Evolutionary conservation across 2,797 vertebrate species (phyloP), one percentile per base, ranked within the genome.

Genomic region (Chanos chanos): DNA sequence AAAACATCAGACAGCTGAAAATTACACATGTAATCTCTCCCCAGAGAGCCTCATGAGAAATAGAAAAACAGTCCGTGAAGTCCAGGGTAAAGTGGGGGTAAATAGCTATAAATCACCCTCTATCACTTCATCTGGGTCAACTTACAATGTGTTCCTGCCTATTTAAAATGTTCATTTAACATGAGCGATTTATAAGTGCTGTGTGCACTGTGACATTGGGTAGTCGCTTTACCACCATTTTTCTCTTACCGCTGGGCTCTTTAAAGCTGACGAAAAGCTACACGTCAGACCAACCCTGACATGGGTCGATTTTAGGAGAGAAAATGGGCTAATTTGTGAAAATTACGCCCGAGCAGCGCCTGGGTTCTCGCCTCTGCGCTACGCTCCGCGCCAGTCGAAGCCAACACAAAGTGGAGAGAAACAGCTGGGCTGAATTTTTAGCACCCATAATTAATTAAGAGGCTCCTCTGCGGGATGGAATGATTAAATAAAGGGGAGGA

Each of bases 371-470:
- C 78, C 77, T 79, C 74, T 78, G 74, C 76, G 74, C 77, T 18
- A 75, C 65, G 65, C n/a, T n/a, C n/a, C n/a, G n/a, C 72, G 66
- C 75, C 64, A 77, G 77, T 66, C 79, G 66, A 72, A 69, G 74
- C 65, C 60, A 65, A 53, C 59, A 74, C 79, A 61, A 78, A 80
- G 82, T 72, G 47, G 50, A 66, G 57, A 74, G 77, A 85, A 87
- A 87, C 86, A 89, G 86, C 88, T 89, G 88, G 84, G 76, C 83
- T 87, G 85, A 83, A 87, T 88, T 88, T 86, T 87, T 87, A 84
- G 86, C 84, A 78, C 85, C 86, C 85, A 88, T 88, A 89, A 90
- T 89, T 88, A 89, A 91, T 90, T 87, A 90, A 90, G 79, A 79
- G 77, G 72, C 85, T 85, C 85, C 75, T 87, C 83, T 76, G 74